These are phyloP conservation scores for Serrognathus titanus DNA, from an alignment of 2,888 invertebrate species.

Conservation along the genomic window DNA sequence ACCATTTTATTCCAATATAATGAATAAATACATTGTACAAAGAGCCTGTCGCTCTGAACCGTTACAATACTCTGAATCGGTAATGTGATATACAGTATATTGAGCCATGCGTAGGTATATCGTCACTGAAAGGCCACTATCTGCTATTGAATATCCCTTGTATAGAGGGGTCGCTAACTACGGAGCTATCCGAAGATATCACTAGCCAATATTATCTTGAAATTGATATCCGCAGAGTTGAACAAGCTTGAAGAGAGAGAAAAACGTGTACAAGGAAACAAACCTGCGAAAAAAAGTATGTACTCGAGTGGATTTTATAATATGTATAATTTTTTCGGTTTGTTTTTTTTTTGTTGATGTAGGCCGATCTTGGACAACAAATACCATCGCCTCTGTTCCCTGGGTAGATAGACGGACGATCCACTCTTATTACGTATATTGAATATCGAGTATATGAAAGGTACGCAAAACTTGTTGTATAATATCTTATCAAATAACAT, in stretches of 20 bases:
- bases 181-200: conserved; percentile 38
- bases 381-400: conserved; percentile 34
- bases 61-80: conserved; percentile 25
- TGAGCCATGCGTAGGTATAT: conserved; percentile 39
- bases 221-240: conserved; percentile 8
- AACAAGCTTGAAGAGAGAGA: too few relatives aligned
- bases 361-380: conserved; percentile 33
- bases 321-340: background rate
- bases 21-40: conserved; percentile 32
- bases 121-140: conserved; percentile 44
- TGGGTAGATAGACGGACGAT: conserved; percentile 38
- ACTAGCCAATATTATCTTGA: conserved; percentile 38
- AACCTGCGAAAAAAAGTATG: too few relatives aligned
- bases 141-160: conserved; percentile 38
- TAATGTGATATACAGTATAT: conserved; percentile 34
- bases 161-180: conserved; percentile 41
- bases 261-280: background rate
- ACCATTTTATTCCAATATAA: conserved; percentile 35
- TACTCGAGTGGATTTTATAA: too few relatives aligned
- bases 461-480: conserved; percentile 31
- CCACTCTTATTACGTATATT: conserved; percentile 32
- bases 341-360: conserved; percentile 23
- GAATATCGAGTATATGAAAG: conserved; percentile 28
- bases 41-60: conserved; percentile 26
- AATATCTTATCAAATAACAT: conserved; percentile 38